Percentiles rank a stretch among this genome's conserved stretches.
Conservation (phyloP, 2,113 vertebrate species). For the Hemiprocne comata region DNA sequence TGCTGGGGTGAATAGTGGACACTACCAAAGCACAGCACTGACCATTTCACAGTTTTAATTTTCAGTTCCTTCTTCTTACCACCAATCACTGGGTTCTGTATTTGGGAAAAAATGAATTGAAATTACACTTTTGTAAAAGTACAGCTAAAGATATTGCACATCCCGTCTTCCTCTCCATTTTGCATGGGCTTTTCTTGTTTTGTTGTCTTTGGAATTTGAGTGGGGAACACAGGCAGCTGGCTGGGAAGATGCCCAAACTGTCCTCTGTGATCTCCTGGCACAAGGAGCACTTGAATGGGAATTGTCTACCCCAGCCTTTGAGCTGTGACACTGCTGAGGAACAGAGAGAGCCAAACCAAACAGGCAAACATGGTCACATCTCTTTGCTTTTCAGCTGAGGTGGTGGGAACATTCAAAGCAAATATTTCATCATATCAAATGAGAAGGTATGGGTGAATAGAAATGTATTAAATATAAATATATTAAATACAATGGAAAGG, state of each 20-base stretch:
- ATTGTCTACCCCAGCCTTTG: neutral
- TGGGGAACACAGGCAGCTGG: neutral
- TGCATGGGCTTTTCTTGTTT: neutral
- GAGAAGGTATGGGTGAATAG: neutral
- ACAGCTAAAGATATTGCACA: neutral
- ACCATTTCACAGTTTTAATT: neutral
- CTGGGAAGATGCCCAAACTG: neutral
- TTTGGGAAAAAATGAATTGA: neutral
- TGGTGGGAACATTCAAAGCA: neutral
- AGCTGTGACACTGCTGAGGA: neutral
- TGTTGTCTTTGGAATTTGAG: neutral
- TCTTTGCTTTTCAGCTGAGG: neutral
- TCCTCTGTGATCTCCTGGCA: accelerated
- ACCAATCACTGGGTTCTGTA: neutral
- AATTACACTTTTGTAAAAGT: neutral
- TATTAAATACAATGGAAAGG: neutral
- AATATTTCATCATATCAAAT: neutral
- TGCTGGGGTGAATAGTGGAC: neutral
- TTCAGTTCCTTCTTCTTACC: neutral
- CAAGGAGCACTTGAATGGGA: neutral
- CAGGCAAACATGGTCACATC: accelerated
- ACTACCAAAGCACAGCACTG: neutral
- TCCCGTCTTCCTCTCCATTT: neutral
- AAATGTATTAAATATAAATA: neutral
- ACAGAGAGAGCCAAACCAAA: neutral